Percentiles rank a stretch among this genome's conserved stretches.
These are phyloP conservation scores for Cnemophilus loriae DNA, from an alignment of 2,113 vertebrate species.

Conservation along the genomic window DNA sequence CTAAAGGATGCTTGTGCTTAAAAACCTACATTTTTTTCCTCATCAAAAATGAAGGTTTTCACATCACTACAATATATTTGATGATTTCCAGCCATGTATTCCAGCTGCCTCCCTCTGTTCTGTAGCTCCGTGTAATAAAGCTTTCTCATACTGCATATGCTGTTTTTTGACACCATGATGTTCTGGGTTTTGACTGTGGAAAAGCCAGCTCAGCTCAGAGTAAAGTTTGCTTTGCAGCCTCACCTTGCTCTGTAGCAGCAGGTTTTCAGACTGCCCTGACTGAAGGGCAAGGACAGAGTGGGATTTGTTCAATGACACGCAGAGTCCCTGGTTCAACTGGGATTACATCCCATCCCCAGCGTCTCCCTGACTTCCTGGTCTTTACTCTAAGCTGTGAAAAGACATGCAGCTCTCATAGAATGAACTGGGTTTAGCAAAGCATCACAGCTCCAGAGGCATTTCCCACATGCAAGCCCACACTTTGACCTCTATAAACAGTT, in stretches of 20 bases:
- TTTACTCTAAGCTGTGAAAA: background rate
- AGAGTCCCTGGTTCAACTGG: background rate
- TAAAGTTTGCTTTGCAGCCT: background rate
- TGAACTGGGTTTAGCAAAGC: background rate
- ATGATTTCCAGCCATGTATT: background rate
- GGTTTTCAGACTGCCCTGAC: background rate
- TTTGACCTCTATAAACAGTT: background rate
- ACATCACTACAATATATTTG: background rate
- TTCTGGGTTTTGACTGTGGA: background rate
- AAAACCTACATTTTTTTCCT: background rate
- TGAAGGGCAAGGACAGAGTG: background rate
- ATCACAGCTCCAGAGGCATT: background rate
- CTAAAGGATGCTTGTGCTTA: background rate
- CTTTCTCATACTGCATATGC: background rate
- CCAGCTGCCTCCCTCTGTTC: background rate
- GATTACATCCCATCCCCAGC: background rate
- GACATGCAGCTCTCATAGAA: background rate
- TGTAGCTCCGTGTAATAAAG: background rate
- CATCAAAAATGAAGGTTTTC: background rate
- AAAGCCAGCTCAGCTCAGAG: background rate
- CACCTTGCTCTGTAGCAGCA: background rate
- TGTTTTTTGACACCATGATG: background rate
- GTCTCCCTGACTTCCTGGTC: constrained; percentile 11
- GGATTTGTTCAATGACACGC: constrained; percentile 26
- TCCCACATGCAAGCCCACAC: background rate